Base-by-base conservation (phyloP, 2,113 vertebrate species). In the Python bivittatus region DNA sequence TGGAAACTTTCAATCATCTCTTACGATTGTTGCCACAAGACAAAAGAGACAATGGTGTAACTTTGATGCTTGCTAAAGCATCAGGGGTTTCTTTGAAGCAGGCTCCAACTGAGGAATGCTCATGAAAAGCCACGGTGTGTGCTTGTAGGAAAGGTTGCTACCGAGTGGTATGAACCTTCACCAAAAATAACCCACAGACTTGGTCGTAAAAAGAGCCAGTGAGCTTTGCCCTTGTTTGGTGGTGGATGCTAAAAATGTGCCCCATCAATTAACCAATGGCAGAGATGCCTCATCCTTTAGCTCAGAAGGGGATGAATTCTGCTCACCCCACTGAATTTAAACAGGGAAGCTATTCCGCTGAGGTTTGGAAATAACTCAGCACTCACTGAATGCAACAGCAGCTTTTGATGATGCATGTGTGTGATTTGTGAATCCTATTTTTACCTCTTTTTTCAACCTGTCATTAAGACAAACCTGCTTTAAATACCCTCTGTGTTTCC, bases 191-290 rank as follows among this genome's bases (percentile, higher is more conserved):
- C 92, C 72, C 25, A n/a, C 44, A 90, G 44, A 11, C 17, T 23
- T 42, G 13, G 54, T 84, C 44, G 22, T 88, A 54, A 88, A 91
- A 91, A 84, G 58, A 57, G 22, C 68, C n/a, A 61, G 89, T 56
- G 85, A n/a, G 33, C 48, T 44, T 42, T 88, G 56, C 89, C 85
- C 89, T 54, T 93, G 86, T 93, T 93, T 85, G 90, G 90, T 23
- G 3, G 11, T 61, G n/a, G 72, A 56, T 64, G 86, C 86, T 91
- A 89, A 68, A 91, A 93, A 64, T 23, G 72, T 84, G 44, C 72
- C 72, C 57, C 64, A 13, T 93, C 90, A 56, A 72, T 68, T 85
- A 84, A 85, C 33, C 90, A 57, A 33, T 3, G 42, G 79, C 86
- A 88, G 58, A 91, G 72, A 33, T 9, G 17, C 25, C 38, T n/a